phyloP scores from a whole-genome alignment of 2,797 vertebrate genomes.

The Myotis vivesi region DNA sequence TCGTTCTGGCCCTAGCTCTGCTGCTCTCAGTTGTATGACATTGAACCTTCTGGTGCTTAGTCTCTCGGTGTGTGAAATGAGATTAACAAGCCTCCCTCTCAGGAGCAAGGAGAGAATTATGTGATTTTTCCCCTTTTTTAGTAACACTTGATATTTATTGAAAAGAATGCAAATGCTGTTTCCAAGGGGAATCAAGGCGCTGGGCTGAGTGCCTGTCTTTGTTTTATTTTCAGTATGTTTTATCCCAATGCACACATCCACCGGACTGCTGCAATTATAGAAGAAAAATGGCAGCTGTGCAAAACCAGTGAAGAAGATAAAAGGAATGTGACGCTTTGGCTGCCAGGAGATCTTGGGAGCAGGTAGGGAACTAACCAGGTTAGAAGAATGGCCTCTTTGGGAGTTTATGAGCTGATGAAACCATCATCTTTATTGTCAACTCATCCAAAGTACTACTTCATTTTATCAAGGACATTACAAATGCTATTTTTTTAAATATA shows the following conservation, averaged over 20 bases:
- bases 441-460: background rate
- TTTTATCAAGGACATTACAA: background rate
- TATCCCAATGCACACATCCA: background rate
- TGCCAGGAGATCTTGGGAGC: background rate
- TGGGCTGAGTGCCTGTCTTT: background rate
- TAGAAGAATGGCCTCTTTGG: background rate
- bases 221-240: background rate
- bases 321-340: background rate
- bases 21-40: background rate
- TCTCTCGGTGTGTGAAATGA: background rate
- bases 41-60: background rate
- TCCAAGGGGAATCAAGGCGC: background rate
- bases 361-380: background rate
- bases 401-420: background rate
- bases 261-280: background rate
- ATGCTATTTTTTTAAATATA: background rate
- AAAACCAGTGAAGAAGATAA: background rate
- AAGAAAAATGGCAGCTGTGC: background rate
- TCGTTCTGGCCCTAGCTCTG: background rate
- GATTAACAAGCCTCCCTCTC: background rate
- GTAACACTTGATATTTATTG: background rate
- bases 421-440: background rate
- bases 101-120: background rate
- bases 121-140: background rate
- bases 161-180: background rate